Evolutionary conservation across 2,888 invertebrate genomes (phyloP), one percentile per base, ranked within the genome.

Genomic region (Lottia gigantea): DNA sequence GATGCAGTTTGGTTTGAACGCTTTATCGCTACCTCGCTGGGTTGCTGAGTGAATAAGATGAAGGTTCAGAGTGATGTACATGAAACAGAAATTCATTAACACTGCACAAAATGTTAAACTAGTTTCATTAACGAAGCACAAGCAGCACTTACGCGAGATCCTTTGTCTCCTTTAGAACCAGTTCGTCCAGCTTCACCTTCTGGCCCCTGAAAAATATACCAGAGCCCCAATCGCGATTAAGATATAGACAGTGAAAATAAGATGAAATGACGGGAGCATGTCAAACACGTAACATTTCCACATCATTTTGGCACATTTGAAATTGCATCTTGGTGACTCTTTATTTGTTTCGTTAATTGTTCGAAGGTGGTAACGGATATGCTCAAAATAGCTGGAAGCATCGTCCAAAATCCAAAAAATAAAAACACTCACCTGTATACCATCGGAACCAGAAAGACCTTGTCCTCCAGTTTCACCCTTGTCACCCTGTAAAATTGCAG

Each of bases 121-220:
- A 40, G 6, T 40, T 40, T 1, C 40, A 40, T 8, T 40, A 40
- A 8, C 6, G 11, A 8, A 40, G 11, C 7, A 6, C 2, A 40
- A 40, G 2, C 6, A 23, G 19, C 16, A 71, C 80, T 73, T 77
- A 81, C 80, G 47, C 72, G 70, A 46, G 74, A 23, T 6, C 80
- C 80, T 62, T 76, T 70, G 12, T 73, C 72, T 46, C 80, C 79
- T 46, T 76, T 76, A 14, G 74, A 67, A 19, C 78, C 78, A 25
- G 75, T 67, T 11, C 49, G 71, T 26, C 82, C 82, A 15, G 73
- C 71, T 49, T 78, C 76, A 11, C 82, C 82, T 11, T 71, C 55
- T 31, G 73, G 76, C 25, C 82, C 82, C 82, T 82, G 67, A 61
- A 71, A 70, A 31, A 61, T n/a, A n/a, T 45, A 40, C 6, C 40